These are phyloP conservation scores for Drosophila subobscura DNA, from an alignment of 1,140 invertebrate genomes.

Conservation along the genomic window DNA sequence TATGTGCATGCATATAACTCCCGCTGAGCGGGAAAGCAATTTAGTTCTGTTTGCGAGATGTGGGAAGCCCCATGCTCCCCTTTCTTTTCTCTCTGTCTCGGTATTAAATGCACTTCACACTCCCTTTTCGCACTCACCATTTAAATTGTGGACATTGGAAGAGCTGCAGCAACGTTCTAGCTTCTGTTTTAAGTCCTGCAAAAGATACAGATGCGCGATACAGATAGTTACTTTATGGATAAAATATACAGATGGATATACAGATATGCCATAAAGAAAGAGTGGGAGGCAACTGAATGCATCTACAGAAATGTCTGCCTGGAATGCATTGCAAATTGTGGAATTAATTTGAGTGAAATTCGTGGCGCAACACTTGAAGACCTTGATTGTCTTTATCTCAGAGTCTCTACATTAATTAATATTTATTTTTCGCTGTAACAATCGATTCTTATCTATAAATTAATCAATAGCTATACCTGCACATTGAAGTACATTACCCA, in stretches of 20 bases:
- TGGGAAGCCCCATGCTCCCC: constrained; percentile 6
- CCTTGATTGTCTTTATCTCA: no score
- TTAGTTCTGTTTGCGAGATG: constrained; percentile 35
- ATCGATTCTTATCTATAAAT: no score
- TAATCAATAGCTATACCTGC: no score
- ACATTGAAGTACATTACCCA: no score
- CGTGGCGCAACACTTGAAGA: no score
- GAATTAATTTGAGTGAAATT: no score
- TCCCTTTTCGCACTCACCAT: constrained; percentile 71
- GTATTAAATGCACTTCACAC: constrained; percentile 62
- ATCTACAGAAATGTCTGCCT: no score
- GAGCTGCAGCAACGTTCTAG: constrained; percentile 11
- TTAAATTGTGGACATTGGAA: constrained; percentile 68
- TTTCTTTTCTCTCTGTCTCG: no score
- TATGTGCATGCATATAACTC: background rate
- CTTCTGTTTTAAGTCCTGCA: constrained; percentile 28
- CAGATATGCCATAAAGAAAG: no score
- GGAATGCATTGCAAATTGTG: no score
- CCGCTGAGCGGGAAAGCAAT: constrained; percentile 63
- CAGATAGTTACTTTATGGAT: no score
- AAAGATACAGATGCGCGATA: background rate
- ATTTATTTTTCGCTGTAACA: background rate
- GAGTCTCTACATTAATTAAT: background rate
- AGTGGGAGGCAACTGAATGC: no score
- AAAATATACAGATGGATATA: background rate